Evolutionary conservation across 2,113 vertebrate genomes (phyloP).

Genomic region (Panthera uncia): DNA sequence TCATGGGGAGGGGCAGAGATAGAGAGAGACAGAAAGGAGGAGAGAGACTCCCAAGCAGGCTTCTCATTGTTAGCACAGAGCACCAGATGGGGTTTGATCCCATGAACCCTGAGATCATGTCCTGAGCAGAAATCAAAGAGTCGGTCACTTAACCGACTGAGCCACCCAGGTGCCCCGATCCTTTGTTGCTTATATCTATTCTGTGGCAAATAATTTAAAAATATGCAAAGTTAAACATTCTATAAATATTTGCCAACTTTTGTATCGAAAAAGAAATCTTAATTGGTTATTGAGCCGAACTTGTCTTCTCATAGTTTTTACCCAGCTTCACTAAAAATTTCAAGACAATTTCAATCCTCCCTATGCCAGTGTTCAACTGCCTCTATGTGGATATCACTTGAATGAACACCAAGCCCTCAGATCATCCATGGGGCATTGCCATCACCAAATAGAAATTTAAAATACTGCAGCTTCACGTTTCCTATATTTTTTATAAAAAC

Average conservation of each 20-base stretch:
- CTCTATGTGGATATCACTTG: not conserved
- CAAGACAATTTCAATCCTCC: not conserved
- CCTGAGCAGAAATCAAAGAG: too few relatives aligned
- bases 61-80: too few relatives aligned
- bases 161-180: too few relatives aligned
- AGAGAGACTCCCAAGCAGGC: too few relatives aligned
- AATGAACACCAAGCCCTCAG: not conserved
- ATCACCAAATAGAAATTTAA: not conserved
- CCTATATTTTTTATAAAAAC: not conserved
- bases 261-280: not conserved
- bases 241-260: not conserved
- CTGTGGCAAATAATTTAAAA: not conserved
- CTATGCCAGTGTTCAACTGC: not conserved
- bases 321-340: not conserved
- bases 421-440: fast-evolving
- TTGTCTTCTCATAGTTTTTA: not conserved
- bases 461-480: not conserved
- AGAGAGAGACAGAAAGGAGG: too few relatives aligned
- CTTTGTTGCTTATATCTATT: not conserved
- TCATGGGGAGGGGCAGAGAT: too few relatives aligned
- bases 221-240: not conserved
- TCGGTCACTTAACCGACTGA: too few relatives aligned
- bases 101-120: too few relatives aligned
- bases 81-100: too few relatives aligned
- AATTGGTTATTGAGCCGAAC: not conserved